Conservation (phyloP, 2,797 vertebrate species). For the Poeciliopsis paucimaculata region DNA sequence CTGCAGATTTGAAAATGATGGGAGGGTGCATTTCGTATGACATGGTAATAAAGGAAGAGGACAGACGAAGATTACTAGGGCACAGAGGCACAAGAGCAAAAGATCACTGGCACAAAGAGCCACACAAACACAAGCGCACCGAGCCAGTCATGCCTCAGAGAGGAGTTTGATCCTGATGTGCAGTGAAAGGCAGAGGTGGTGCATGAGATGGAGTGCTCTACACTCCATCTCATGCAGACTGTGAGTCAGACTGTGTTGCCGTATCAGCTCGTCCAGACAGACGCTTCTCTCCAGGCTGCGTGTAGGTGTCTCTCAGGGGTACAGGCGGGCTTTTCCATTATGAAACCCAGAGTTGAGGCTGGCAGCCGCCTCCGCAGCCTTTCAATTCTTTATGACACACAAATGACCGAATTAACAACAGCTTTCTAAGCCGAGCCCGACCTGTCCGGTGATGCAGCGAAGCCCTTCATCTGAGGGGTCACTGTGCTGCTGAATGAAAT, state of each 20-base stretch:
- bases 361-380: constrained; percentile 33
- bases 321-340: constrained; percentile 55
- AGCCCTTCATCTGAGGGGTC: constrained; percentile 34
- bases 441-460: constrained; percentile 26
- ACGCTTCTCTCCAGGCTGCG: constrained; percentile 54
- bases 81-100: constrained; percentile 38
- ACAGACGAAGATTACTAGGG: constrained; percentile 27
- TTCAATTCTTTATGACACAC: constrained; percentile 65
- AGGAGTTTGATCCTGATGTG: constrained; percentile 67
- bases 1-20: constrained; percentile 27
- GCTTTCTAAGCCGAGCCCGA: constrained; percentile 15
- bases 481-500: constrained; percentile 26
- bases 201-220: constrained; percentile 57
- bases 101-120: constrained; percentile 34
- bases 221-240: constrained; percentile 15
- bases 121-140: constrained; percentile 25
- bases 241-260: constrained; percentile 64
- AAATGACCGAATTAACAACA: constrained; percentile 7
- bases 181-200: constrained; percentile 70
- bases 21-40: constrained; percentile 15
- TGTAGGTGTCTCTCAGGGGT: constrained; percentile 72
- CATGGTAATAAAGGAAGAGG: background rate
- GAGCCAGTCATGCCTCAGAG: constrained; percentile 34
- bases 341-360: constrained; percentile 47
- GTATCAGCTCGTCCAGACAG: constrained; percentile 65